phyloP scores from a whole-genome alignment of 2,797 vertebrate genomes.

The Hemitrygon akajei region DNA sequence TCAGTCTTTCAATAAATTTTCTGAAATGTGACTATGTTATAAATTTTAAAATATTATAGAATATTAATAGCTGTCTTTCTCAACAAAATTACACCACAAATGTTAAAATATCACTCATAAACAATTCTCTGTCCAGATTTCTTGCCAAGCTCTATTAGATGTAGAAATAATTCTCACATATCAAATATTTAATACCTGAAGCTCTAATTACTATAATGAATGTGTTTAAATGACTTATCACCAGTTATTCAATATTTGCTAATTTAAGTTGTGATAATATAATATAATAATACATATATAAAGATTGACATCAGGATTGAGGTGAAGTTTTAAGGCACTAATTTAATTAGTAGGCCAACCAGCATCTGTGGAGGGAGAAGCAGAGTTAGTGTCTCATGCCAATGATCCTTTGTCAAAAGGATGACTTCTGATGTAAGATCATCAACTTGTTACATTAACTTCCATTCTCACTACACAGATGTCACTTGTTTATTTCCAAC shows the following conservation, averaged over 20 bases:
- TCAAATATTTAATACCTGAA: not conserved
- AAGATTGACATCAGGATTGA: not conserved
- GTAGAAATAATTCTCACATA: not conserved
- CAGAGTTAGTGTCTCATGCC: too few relatives aligned
- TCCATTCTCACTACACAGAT: too few relatives aligned
- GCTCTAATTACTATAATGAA: too few relatives aligned
- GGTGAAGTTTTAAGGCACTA: not conserved
- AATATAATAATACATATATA: not conserved
- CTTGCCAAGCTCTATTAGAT: not conserved
- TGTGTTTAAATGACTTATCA: too few relatives aligned
- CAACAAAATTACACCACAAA: not conserved
- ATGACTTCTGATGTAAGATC: too few relatives aligned
- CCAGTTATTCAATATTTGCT: too few relatives aligned
- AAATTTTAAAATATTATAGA: not conserved
- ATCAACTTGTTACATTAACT: too few relatives aligned
- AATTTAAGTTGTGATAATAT: too few relatives aligned
- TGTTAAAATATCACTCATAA: not conserved
- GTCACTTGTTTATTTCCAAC: too few relatives aligned
- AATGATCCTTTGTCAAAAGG: too few relatives aligned
- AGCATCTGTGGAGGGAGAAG: not conserved
- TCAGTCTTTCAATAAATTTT: not conserved
- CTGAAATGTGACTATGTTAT: not conserved
- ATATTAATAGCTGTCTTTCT: not conserved
- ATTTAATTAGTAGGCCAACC: not conserved
- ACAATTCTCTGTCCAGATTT: not conserved